phyloP scores from a whole-genome alignment of 1,140 invertebrate genomes.

The Tyrophagus putrescentiae region DNA sequence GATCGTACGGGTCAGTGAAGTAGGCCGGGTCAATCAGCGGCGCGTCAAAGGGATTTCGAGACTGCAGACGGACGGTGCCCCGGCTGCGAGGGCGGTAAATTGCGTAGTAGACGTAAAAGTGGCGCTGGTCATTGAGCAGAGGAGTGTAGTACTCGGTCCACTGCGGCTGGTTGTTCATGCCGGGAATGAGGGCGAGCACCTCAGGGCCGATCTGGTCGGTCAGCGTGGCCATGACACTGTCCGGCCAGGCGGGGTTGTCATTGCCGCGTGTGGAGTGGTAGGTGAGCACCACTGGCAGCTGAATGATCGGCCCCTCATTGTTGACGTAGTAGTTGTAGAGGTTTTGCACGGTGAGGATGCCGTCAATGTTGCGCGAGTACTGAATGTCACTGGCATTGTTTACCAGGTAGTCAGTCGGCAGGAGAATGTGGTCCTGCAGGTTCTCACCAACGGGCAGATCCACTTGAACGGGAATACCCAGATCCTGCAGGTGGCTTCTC shows the following conservation, averaged over 20 bases:
- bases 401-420: slow-evolving; percentile 27
- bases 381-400: slow-evolving; percentile 15
- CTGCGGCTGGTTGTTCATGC: background rate
- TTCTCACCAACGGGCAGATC: slow-evolving; percentile 37
- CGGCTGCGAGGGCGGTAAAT: slow-evolving; percentile 37
- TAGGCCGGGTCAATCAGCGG: slow-evolving; percentile 70
- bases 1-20: slow-evolving; percentile 47
- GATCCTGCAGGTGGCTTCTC: slow-evolving; percentile 6
- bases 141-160: slow-evolving; percentile 9
- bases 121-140: slow-evolving; percentile 5
- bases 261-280: slow-evolving; percentile 17
- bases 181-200: background rate
- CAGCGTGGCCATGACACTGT: slow-evolving; percentile 13
- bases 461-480: slow-evolving; percentile 19
- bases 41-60: slow-evolving; percentile 48
- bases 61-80: slow-evolving; percentile 41
- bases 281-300: slow-evolving; percentile 18
- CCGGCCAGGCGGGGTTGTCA: slow-evolving; percentile 20
- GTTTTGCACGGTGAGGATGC: slow-evolving; percentile 5
- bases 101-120: slow-evolving; percentile 22
- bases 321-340: slow-evolving; percentile 19
- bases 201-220: slow-evolving; percentile 18
- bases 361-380: slow-evolving; percentile 7
- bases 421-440: slow-evolving; percentile 29
- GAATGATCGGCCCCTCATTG: slow-evolving; percentile 12